Conservation (phyloP, 1,140 invertebrate species). For the Oryctes rhinoceros region DNA sequence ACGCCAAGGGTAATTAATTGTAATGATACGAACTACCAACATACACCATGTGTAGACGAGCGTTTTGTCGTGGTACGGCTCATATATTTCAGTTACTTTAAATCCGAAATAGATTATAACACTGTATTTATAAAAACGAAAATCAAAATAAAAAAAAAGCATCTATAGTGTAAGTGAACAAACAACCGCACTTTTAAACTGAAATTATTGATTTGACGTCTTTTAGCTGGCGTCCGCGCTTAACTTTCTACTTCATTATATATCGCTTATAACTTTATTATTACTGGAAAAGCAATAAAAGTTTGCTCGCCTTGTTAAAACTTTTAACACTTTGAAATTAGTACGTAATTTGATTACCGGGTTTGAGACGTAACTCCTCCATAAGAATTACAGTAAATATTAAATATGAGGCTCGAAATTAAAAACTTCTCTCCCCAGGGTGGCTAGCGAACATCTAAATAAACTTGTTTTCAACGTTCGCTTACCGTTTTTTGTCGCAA, state of each 20-base stretch:
- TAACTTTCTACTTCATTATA: constrained; percentile 40
- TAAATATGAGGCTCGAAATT: constrained; percentile 32
- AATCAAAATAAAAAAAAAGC: too few relatives aligned
- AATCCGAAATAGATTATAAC: too few relatives aligned
- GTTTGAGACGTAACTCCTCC: constrained; percentile 25
- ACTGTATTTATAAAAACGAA: too few relatives aligned
- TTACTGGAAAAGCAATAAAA: constrained; percentile 36
- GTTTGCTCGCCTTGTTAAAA: constrained; percentile 38
- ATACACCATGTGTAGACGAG: too few relatives aligned
- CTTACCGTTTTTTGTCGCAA: background rate
- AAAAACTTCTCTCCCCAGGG: background rate
- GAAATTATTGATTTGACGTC: constrained; percentile 29
- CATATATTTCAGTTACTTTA: too few relatives aligned
- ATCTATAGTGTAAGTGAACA: background rate
- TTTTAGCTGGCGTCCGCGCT: background rate
- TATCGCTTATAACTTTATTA: constrained; percentile 42
- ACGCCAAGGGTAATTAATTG: too few relatives aligned
- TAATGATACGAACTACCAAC: too few relatives aligned
- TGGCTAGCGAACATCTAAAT: background rate
- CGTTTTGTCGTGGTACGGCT: too few relatives aligned
- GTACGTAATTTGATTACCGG: constrained; percentile 41
- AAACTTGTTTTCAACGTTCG: constrained; percentile 11
- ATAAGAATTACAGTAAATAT: constrained; percentile 40
- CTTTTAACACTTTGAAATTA: constrained; percentile 40
- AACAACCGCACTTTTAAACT: background rate